Conservation (phyloP, 2,113 vertebrate species). For the Alces alces region DNA sequence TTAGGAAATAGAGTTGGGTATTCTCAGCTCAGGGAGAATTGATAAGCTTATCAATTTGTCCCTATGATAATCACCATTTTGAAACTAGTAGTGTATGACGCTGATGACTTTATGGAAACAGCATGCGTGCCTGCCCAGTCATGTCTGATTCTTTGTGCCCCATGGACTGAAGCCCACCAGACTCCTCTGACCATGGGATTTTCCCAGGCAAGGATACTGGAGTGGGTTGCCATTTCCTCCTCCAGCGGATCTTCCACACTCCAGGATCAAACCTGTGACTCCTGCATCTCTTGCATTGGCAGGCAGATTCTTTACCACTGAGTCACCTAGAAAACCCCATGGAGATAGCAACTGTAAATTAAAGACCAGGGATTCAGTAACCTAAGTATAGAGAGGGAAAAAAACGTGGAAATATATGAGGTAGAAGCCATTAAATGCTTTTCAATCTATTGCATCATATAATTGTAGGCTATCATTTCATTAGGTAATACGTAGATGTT, state of each 20-base stretch:
- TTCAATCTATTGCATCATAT: not conserved
- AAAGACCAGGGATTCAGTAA: not conserved
- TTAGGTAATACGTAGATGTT: not conserved
- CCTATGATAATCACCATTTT: not conserved
- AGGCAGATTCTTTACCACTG: not conserved
- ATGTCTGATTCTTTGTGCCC: not conserved
- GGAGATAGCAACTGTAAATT: not conserved
- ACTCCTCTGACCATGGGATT: not conserved
- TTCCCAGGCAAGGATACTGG: not conserved
- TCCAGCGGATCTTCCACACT: not conserved
- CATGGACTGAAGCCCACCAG: not conserved
- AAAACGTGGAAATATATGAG: not conserved
- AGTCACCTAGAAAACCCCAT: not conserved
- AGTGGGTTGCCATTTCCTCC: not conserved
- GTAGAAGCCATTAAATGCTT: not conserved
- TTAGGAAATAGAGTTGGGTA: not conserved
- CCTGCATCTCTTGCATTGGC: not conserved
- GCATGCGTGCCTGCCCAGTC: accelerated
- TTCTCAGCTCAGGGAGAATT: not conserved
- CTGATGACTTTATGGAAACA: not conserved
- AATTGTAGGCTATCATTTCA: not conserved
- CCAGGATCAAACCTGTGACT: not conserved
- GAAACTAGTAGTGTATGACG: not conserved
- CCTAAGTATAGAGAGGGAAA: not conserved
- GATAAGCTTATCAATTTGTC: not conserved